Conservation (phyloP, 1,140 invertebrate genomes). For the Lysiphlebus fabarum region DNA sequence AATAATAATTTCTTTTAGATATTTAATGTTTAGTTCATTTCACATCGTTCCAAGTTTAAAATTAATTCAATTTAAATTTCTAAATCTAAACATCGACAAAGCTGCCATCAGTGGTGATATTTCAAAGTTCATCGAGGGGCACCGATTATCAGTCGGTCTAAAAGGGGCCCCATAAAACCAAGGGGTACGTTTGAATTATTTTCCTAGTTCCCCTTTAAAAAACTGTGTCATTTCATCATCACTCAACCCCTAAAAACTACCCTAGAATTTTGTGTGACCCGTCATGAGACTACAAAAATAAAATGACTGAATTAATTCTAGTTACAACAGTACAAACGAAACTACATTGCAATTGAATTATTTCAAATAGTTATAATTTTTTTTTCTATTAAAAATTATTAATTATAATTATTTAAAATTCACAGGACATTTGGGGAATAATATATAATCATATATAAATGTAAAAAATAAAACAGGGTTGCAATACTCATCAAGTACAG, state of each 20-base stretch:
- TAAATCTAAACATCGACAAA: neutral
- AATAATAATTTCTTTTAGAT: neutral
- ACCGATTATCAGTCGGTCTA: conserved; percentile 15
- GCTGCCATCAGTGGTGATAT: conserved; percentile 2
- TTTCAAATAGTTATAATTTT: too few relatives aligned
- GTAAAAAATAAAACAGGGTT: conserved; percentile 7
- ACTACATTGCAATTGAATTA: too few relatives aligned
- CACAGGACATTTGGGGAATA: too few relatives aligned
- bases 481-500: too few relatives aligned
- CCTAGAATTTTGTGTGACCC: neutral
- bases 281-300: conserved; percentile 2
- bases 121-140: neutral
- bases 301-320: too few relatives aligned
- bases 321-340: too few relatives aligned
- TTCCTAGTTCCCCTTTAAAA: neutral
- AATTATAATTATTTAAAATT: too few relatives aligned
- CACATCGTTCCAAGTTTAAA: neutral
- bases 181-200: conserved; percentile 15
- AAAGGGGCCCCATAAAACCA: neutral
- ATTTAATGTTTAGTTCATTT: neutral
- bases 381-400: too few relatives aligned
- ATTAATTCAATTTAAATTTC: neutral
- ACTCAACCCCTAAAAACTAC: conserved; percentile 1
- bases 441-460: too few relatives aligned
- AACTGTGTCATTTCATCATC: too few relatives aligned